Evolutionary conservation across 2,888 invertebrate species (phyloP).

Genomic region (Platynereis dumerilii): DNA sequence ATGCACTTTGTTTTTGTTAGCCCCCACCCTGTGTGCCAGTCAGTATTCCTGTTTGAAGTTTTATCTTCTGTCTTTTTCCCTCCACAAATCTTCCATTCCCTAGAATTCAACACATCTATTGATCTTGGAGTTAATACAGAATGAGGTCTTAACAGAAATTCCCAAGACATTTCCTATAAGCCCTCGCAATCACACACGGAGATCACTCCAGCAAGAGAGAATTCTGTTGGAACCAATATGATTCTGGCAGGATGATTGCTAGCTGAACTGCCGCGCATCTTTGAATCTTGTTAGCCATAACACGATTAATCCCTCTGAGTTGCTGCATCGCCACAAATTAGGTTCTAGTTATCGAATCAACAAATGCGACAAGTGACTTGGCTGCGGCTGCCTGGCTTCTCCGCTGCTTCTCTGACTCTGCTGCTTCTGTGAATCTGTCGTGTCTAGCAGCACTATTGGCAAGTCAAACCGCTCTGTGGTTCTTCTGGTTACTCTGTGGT

Average conservation of each 20-base stretch:
- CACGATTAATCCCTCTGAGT: conserved; percentile 5
- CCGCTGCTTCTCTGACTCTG: background rate
- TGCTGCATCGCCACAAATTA: conserved; percentile 14
- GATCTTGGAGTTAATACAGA: too few relatives aligned
- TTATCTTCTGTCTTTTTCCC: too few relatives aligned
- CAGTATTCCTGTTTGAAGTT: too few relatives aligned
- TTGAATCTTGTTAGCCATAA: conserved; percentile 11
- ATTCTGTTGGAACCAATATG: background rate
- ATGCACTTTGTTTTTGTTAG: too few relatives aligned
- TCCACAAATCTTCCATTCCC: too few relatives aligned
- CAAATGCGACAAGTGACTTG: conserved; percentile 20
- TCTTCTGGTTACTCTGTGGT: too few relatives aligned
- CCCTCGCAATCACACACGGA: too few relatives aligned
- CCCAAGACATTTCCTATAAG: too few relatives aligned
- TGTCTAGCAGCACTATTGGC: background rate
- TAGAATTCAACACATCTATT: conserved; percentile 19
- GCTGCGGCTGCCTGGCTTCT: background rate
- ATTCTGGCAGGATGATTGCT: conserved; percentile 13
- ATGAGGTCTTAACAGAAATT: conserved; percentile 19
- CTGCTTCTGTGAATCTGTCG: background rate
- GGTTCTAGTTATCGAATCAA: conserved; percentile 17
- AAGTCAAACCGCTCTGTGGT: too few relatives aligned
- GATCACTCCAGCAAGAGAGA: conserved; percentile 2
- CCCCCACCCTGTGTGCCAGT: too few relatives aligned
- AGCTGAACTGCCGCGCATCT: background rate